Evolutionary conservation across 2,113 vertebrate genomes (phyloP).

Genomic region (Naja naja): DNA sequence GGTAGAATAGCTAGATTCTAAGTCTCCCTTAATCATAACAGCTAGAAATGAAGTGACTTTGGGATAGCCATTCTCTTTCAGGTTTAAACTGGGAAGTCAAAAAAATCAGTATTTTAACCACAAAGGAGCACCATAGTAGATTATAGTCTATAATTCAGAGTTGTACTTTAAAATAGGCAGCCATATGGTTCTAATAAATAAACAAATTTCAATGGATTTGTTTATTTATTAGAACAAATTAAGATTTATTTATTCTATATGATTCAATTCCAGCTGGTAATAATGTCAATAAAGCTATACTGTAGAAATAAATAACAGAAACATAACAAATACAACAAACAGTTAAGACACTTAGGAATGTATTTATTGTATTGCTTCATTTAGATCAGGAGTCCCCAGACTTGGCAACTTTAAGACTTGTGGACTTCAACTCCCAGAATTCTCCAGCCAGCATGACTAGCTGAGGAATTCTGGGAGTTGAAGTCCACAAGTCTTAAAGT

Average conservation of each 20-base stretch:
- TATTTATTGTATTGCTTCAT: background rate
- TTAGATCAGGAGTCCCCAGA: background rate
- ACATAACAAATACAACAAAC: background rate
- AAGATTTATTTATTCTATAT: background rate
- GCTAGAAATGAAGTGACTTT: background rate
- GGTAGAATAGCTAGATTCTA: background rate
- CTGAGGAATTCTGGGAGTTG: background rate
- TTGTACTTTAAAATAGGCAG: background rate
- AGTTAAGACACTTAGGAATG: background rate
- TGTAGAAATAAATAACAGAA: background rate
- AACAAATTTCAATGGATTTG: background rate
- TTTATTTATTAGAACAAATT: background rate
- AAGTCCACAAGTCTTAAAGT: background rate
- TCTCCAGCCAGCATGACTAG: too few relatives aligned
- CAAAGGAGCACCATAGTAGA: background rate
- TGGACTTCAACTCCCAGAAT: background rate
- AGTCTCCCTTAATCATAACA: background rate
- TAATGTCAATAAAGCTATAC: background rate
- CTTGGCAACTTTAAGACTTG: background rate
- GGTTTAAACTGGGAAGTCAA: background rate
- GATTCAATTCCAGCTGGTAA: background rate
- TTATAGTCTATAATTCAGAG: background rate
- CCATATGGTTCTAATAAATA: background rate
- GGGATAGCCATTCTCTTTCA: background rate
- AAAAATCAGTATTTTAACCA: background rate